phyloP scores from a whole-genome alignment of 2,888 invertebrate species.

The Bruchidius siliquastri region DNA sequence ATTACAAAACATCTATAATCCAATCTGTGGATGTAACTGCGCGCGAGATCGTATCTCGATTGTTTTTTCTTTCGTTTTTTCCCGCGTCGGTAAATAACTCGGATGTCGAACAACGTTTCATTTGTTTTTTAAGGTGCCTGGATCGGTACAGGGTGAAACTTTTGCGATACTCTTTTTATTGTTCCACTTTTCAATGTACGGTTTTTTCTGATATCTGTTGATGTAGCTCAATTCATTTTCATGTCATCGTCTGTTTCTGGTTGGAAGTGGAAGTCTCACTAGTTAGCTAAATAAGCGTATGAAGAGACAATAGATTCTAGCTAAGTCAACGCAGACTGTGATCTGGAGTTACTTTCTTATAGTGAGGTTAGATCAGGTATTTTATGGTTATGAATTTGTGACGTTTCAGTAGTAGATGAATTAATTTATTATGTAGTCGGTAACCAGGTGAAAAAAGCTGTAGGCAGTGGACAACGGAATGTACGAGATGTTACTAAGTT shows the following conservation, averaged over 20 bases:
- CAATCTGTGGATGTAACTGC: background rate
- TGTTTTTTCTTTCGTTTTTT: background rate
- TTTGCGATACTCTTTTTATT: background rate
- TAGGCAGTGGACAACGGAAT: background rate
- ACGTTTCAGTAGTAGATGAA: too few relatives aligned
- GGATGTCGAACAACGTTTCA: background rate
- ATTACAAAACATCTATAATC: background rate
- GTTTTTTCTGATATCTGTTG: too few relatives aligned
- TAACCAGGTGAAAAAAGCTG: background rate
- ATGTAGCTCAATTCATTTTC: too few relatives aligned
- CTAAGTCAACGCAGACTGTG: too few relatives aligned
- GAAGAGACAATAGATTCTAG: too few relatives aligned
- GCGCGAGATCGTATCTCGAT: background rate
- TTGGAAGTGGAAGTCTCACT: too few relatives aligned
- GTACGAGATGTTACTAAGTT: background rate
- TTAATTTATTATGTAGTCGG: background rate
- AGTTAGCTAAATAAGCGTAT: too few relatives aligned
- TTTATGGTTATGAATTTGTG: too few relatives aligned
- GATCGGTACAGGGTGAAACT: background rate
- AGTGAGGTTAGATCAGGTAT: too few relatives aligned
- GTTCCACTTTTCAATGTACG: background rate
- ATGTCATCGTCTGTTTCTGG: too few relatives aligned
- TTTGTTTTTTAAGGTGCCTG: background rate
- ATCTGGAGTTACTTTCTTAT: too few relatives aligned
- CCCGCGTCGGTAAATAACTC: background rate